Conservation (phyloP, 2,888 invertebrate species). For the Serripes groenlandicus region DNA sequence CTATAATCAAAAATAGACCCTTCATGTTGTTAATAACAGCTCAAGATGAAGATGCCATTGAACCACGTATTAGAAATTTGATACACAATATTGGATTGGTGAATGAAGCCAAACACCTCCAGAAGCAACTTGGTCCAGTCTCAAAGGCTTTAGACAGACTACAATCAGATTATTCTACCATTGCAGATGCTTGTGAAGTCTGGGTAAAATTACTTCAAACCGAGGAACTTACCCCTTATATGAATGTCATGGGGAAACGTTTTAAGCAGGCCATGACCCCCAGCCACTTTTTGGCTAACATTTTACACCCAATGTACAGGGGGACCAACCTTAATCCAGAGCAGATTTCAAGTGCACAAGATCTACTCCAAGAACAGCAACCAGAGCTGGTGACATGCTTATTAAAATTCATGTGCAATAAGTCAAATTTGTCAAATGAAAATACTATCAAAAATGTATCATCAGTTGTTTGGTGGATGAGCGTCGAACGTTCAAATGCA, state of each 20-base stretch:
- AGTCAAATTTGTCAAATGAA: too few relatives aligned
- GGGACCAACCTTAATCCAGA: constrained; percentile 39
- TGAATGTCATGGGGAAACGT: constrained; percentile 17
- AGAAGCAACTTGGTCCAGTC: constrained; percentile 40
- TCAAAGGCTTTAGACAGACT: constrained; percentile 23
- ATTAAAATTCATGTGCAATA: too few relatives aligned
- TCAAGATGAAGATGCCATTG: constrained; percentile 54
- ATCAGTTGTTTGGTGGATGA: too few relatives aligned
- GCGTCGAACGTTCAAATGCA: too few relatives aligned
- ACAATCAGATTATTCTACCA: constrained; percentile 37
- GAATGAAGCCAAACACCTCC: constrained; percentile 45
- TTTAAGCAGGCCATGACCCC: constrained; percentile 52
- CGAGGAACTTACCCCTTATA: constrained; percentile 26
- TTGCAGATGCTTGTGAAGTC: constrained; percentile 55
- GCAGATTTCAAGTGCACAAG: constrained; percentile 33
- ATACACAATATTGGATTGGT: constrained; percentile 55
- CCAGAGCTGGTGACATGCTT: too few relatives aligned
- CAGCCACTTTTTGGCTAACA: constrained; percentile 49
- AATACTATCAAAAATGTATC: too few relatives aligned
- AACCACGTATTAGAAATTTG: constrained; percentile 36
- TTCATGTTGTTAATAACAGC: constrained; percentile 36
- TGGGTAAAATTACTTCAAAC: constrained; percentile 31
- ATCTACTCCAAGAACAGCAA: too few relatives aligned
- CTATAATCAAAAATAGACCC: constrained; percentile 27
- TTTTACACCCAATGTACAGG: constrained; percentile 56